phyloP scores from a whole-genome alignment of 2,888 invertebrate genomes.

The Drosophila seclusa region DNA sequence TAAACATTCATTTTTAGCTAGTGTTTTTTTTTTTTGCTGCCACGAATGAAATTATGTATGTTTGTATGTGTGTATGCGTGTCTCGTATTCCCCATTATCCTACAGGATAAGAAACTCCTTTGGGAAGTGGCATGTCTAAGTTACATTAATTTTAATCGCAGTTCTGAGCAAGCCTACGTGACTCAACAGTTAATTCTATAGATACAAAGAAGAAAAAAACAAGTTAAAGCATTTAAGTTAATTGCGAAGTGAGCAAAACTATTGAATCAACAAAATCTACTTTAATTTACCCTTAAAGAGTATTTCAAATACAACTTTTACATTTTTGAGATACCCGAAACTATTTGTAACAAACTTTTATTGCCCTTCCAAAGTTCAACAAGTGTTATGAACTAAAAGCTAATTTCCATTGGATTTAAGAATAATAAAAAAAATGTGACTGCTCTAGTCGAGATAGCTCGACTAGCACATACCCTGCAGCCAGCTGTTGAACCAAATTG shows the following conservation, averaged over 20 bases:
- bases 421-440: not conserved
- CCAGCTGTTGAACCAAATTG: not conserved
- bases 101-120: slow-evolving; percentile 21
- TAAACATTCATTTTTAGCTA: not conserved
- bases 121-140: slow-evolving; percentile 32
- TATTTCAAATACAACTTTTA: not conserved
- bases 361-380: not conserved
- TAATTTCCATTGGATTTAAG: slow-evolving; percentile 19
- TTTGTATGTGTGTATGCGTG: not conserved
- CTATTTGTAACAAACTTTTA: not conserved
- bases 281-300: not conserved
- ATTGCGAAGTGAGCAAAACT: not conserved
- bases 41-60: not conserved
- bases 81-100: slow-evolving; percentile 2
- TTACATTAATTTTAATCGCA: slow-evolving; percentile 17
- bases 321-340: not conserved
- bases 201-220: not conserved
- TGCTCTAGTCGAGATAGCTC: not conserved
- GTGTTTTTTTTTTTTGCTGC: not conserved
- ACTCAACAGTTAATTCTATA: not conserved
- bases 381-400: not conserved
- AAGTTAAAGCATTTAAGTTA: not conserved
- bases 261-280: not conserved
- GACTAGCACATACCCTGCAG: not conserved
- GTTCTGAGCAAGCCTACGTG: slow-evolving; percentile 4